These are phyloP conservation scores for Sarcophaga subvicina DNA, from an alignment of 2,888 invertebrate species.

Conservation along the genomic window DNA sequence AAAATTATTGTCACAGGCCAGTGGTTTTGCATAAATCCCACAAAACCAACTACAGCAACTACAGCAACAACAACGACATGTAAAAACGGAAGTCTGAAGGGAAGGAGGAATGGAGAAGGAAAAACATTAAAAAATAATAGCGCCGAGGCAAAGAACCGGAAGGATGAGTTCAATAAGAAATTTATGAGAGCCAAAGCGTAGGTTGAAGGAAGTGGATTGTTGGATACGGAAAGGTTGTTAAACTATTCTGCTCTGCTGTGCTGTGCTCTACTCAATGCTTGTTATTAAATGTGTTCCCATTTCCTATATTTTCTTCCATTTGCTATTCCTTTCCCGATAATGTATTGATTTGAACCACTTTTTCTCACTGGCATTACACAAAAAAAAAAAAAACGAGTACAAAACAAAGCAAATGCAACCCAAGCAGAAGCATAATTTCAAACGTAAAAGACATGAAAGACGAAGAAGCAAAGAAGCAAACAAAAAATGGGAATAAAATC, in stretches of 20 bases:
- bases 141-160: neutral
- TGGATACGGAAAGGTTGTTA: conserved; percentile 1
- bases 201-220: neutral
- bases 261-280: neutral
- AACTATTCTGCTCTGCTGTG: neutral
- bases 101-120: conserved; percentile 29
- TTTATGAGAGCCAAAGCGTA: conserved; percentile 25
- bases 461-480: conserved; percentile 31
- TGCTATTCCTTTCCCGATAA: neutral
- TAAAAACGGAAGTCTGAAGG: conserved; percentile 46
- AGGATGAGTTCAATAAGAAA: conserved; percentile 57
- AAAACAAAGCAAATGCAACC: conserved; percentile 21
- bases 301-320: neutral
- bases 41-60: conserved; percentile 30
- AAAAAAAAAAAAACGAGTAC: neutral
- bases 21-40: conserved; percentile 68
- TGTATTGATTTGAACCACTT: conserved; percentile 63
- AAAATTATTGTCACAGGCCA: conserved; percentile 69
- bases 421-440: conserved; percentile 56
- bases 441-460: conserved; percentile 44
- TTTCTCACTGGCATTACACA: neutral
- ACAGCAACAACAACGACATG: conserved; percentile 17
- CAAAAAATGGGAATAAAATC: conserved; percentile 42
- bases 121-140: conserved; percentile 45
- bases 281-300: conserved; percentile 34